Percentiles rank a stretch among this genome's conserved stretches.
Evolutionary conservation across 2,888 invertebrate genomes (phyloP).

Genomic region (Lordiphosa andalusiaca): DNA sequence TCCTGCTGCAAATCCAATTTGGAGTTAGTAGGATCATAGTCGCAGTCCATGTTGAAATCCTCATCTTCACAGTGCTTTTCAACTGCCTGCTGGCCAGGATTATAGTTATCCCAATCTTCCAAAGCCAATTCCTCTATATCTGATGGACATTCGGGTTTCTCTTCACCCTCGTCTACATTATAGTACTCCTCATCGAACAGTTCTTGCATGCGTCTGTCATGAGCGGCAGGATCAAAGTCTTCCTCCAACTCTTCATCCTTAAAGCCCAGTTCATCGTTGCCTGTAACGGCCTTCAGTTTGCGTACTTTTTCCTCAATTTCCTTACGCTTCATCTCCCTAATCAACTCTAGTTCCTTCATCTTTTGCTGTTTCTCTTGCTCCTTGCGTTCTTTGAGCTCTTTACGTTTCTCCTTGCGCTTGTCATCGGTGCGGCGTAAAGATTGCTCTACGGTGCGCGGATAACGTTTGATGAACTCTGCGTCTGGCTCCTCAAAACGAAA

Average conservation of each 20-base stretch:
- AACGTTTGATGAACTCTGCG: constrained; percentile 93
- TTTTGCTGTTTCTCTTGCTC: constrained; percentile 89
- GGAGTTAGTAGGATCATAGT: constrained; percentile 84
- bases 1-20: constrained; percentile 83
- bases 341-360: constrained; percentile 91
- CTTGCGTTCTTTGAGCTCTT: constrained; percentile 87
- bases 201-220: constrained; percentile 92
- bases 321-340: constrained; percentile 92
- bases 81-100: constrained; percentile 83
- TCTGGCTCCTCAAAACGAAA: constrained; percentile 98
- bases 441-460: constrained; percentile 92
- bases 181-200: constrained; percentile 95
- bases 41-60: constrained; percentile 94
- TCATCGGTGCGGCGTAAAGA: constrained; percentile 91
- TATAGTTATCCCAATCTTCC: constrained; percentile 80
- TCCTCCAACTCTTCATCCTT: constrained; percentile 91
- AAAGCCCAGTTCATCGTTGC: constrained; percentile 84
- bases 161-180: constrained; percentile 84
- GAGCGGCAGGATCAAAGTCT: constrained; percentile 93
- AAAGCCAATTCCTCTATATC: constrained; percentile 84
- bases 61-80: constrained; percentile 89
- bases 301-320: constrained; percentile 95
- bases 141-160: constrained; percentile 91
- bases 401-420: constrained; percentile 88
- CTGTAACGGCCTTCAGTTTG: constrained; percentile 92